Conservation (phyloP, 2,797 vertebrate genomes). For the Poecilia picta region DNA sequence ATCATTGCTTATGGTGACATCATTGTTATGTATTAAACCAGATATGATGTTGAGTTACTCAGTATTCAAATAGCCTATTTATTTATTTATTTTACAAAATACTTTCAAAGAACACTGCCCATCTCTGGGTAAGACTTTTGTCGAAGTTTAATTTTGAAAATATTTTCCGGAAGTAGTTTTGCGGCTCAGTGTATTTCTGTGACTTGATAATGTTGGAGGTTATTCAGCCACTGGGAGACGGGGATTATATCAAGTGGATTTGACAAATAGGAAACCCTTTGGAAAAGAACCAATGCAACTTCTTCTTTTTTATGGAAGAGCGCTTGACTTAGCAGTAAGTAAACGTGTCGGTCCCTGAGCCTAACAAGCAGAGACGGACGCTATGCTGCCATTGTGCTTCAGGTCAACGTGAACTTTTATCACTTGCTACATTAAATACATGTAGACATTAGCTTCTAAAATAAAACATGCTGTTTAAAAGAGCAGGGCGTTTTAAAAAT, state of each 20-base stretch:
- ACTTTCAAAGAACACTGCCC: background rate
- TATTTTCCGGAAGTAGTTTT: background rate
- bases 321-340: background rate
- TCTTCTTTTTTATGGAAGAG: constrained; percentile 11
- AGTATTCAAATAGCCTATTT: background rate
- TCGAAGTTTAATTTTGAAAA: constrained; percentile 45
- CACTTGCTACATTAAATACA: constrained; percentile 1
- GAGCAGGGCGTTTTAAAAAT: background rate
- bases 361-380: background rate
- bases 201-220: constrained; percentile 7
- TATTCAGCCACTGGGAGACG: constrained; percentile 21
- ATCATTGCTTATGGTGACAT: background rate
- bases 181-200: accelerated
- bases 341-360: background rate
- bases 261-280: constrained; percentile 29
- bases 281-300: constrained; percentile 6
- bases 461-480: no score
- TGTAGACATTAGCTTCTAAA: background rate
- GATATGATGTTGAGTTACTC: background rate
- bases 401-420: constrained; percentile 40
- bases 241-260: constrained; percentile 65
- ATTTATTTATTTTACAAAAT: background rate
- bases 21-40: background rate
- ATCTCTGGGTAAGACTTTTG: background rate
- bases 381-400: constrained; percentile 18